These are phyloP conservation scores for Icerya purchasi DNA, from an alignment of 2,888 invertebrate genomes.

Conservation along the genomic window DNA sequence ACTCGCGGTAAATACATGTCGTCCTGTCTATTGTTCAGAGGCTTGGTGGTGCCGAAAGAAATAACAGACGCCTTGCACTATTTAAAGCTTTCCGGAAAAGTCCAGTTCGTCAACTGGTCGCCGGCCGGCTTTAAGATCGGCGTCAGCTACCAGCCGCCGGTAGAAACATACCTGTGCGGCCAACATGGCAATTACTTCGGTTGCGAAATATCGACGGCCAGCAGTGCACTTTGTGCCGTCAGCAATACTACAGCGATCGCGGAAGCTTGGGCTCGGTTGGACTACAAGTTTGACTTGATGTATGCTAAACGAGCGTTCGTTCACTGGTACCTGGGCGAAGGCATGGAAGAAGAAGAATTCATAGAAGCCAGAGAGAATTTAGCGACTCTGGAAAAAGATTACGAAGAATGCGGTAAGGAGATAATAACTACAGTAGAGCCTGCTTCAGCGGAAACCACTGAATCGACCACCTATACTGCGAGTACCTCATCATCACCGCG, in stretches of 20 bases:
- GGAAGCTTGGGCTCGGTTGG: slow-evolving; percentile 12
- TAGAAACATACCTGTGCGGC: slow-evolving; percentile 1
- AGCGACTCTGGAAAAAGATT: slow-evolving; percentile 12
- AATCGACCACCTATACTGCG: background rate
- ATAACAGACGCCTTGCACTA: slow-evolving; percentile 67
- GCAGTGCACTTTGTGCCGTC: slow-evolving; percentile 10
- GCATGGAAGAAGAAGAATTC: slow-evolving; percentile 14
- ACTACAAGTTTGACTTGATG: slow-evolving; percentile 15
- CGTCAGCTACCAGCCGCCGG: slow-evolving; percentile 11
- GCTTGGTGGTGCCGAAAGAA: slow-evolving; percentile 76
- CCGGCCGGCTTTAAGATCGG: slow-evolving; percentile 44
- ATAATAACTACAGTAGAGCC: background rate
- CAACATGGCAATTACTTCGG: background rate
- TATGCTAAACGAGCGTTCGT: slow-evolving; percentile 15
- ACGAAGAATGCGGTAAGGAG: slow-evolving; percentile 11
- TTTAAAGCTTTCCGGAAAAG: slow-evolving; percentile 51
- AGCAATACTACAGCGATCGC: slow-evolving; percentile 14
- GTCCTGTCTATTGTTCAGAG: slow-evolving; percentile 62
- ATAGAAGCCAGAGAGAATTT: slow-evolving; percentile 11
- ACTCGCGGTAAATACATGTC: slow-evolving; percentile 71
- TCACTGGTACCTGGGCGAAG: slow-evolving; percentile 12
- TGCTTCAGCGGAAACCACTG: background rate
- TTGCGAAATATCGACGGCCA: slow-evolving; percentile 9
- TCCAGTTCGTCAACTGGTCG: slow-evolving; percentile 83
- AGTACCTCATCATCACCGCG: background rate